Evolutionary conservation across 1,140 invertebrate genomes (phyloP), one percentile per base, ranked within the genome.

Genomic region (Drosophila quadrilineata): DNA sequence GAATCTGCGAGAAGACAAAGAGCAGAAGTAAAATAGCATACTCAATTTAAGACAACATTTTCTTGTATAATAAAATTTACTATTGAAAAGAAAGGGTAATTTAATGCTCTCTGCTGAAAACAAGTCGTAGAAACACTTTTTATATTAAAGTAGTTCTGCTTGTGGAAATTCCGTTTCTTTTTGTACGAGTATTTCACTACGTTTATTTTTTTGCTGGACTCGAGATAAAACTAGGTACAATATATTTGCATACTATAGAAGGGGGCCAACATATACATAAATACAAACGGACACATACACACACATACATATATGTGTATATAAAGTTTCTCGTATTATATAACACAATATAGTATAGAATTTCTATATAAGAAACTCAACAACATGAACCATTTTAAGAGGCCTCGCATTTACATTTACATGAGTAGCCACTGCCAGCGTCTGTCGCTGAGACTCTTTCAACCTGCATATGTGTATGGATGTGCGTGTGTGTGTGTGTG

Each of bases 1-100:
- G 94, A 33, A 94, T 93, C 92, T 92, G 86, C 1, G 1, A 21
- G 8, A n/a, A n/a, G n/a, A n/a, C n/a, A n/a, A n/a, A n/a, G n/a
- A n/a, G n/a, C n/a, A n/a, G n/a, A n/a, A n/a, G n/a, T n/a, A n/a
- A n/a, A n/a, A n/a, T n/a, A n/a, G n/a, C n/a, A n/a, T n/a, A n/a
- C n/a, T n/a, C n/a, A n/a, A n/a, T n/a, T n/a, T n/a, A n/a, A n/a
- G n/a, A n/a, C n/a, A n/a, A n/a, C n/a, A n/a, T n/a, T n/a, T n/a
- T n/a, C n/a, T n/a, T n/a, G n/a, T n/a, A n/a, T n/a, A n/a, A n/a
- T n/a, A n/a, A n/a, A n/a, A n/a, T n/a, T n/a, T n/a, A n/a, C n/a
- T n/a, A n/a, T n/a, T n/a, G n/a, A n/a, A n/a, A n/a, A n/a, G n/a
- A n/a, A n/a, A n/a, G n/a, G n/a, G n/a, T n/a, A n/a, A n/a, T n/a